These are phyloP conservation scores for Chaunax sp. DNA, from an alignment of 2,797 vertebrate species.

Conservation along the genomic window DNA sequence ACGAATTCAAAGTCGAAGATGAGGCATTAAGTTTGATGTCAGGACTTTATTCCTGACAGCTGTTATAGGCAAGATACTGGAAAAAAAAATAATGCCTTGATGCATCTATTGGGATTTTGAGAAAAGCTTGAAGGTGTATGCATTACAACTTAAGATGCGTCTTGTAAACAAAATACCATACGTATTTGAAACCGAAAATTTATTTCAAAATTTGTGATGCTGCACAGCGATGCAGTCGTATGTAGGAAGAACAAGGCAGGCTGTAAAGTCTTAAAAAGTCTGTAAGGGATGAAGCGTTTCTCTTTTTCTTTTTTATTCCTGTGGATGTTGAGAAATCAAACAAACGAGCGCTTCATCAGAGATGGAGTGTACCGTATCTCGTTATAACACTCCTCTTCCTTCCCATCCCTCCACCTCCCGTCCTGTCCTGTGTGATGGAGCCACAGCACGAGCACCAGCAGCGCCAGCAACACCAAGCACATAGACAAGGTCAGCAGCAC, in stretches of 20 bases:
- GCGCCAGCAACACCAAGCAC: slow-evolving; percentile 80
- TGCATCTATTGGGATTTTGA: no score
- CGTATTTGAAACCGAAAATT: slow-evolving; percentile 6
- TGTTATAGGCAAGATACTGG: no score
- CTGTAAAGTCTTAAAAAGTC: not conserved
- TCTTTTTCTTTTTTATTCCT: not conserved
- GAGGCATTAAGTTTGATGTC: not conserved
- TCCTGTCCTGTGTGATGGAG: slow-evolving; percentile 81
- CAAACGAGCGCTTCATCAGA: slow-evolving; percentile 83
- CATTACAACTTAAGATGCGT: not conserved
- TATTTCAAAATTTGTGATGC: slow-evolving; percentile 13
- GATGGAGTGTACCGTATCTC: slow-evolving; percentile 79
- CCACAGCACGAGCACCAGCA: slow-evolving; percentile 82
- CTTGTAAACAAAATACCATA: slow-evolving; percentile 13
- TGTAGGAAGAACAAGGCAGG: not conserved
- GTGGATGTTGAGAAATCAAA: slow-evolving; percentile 60
- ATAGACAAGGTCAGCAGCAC: slow-evolving; percentile 83
- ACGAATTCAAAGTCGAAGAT: not conserved
- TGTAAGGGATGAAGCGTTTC: not conserved
- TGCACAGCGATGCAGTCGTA: slow-evolving; percentile 2
- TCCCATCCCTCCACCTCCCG: slow-evolving; percentile 60
- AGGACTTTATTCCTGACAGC: not conserved
- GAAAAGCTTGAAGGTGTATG: not conserved
- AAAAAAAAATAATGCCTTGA: no score
- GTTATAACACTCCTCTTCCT: slow-evolving; percentile 75